Conservation (phyloP, 2,888 invertebrate species). For the Nipponacmea schrenckii region DNA sequence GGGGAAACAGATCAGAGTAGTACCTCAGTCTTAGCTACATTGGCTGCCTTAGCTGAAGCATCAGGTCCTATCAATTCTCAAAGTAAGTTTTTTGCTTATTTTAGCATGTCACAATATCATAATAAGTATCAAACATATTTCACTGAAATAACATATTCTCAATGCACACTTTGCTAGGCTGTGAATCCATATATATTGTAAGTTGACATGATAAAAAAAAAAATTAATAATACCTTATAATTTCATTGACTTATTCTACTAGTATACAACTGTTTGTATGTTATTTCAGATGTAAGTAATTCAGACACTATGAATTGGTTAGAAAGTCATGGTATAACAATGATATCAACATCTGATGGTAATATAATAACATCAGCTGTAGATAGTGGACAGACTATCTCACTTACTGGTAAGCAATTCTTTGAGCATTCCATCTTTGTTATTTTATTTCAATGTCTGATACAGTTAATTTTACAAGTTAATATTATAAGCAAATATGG, state of each 20-base stretch:
- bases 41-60: constrained; percentile 69
- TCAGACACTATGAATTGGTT: constrained; percentile 74
- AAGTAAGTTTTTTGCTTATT: constrained; percentile 37
- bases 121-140: too few species aligned
- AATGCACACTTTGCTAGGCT: too few species aligned
- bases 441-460: neutral
- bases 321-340: constrained; percentile 86
- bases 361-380: constrained; percentile 82
- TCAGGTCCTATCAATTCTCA: constrained; percentile 60
- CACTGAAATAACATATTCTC: too few species aligned
- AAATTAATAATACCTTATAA: too few species aligned
- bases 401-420: constrained; percentile 73
- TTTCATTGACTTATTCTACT: too few species aligned
- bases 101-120: neutral
- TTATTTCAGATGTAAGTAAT: constrained; percentile 42
- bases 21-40: constrained; percentile 68
- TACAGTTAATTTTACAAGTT: too few species aligned
- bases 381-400: constrained; percentile 86
- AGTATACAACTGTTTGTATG: neutral
- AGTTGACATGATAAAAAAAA: too few species aligned
- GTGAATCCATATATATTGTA: too few species aligned
- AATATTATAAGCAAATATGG: too few species aligned
- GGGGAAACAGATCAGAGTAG: constrained; percentile 60
- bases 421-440: neutral
- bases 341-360: constrained; percentile 81